Conservation (phyloP, 2,797 vertebrate genomes). For the Numenius phaeopus region DNA sequence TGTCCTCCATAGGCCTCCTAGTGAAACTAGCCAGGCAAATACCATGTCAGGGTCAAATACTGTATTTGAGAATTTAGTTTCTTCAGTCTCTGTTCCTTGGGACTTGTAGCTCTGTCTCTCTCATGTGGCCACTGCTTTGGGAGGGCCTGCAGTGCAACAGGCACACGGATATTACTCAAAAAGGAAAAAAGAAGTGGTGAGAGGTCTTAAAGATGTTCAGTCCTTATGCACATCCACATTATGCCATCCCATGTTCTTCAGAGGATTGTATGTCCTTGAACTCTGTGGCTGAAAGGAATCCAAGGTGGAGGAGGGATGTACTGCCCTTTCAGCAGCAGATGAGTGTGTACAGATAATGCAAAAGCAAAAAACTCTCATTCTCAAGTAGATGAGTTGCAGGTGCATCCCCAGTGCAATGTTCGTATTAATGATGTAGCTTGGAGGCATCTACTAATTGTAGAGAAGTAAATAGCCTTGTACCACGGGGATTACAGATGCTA, state of each 20-base stretch:
- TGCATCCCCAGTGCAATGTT: not conserved
- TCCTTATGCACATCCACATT: not conserved
- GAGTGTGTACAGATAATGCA: not conserved
- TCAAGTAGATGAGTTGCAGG: not conserved
- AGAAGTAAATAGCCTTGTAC: not conserved
- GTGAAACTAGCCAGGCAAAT: not conserved
- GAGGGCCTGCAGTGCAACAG: not conserved
- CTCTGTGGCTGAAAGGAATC: not conserved
- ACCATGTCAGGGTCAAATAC: not conserved
- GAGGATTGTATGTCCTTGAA: not conserved
- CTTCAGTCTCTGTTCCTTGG: not conserved
- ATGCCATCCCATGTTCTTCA: not conserved
- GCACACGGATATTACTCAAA: not conserved
- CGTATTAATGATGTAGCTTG: not conserved
- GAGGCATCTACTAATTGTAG: constrained; percentile 6
- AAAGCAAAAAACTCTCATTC: not conserved
- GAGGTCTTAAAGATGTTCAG: not conserved
- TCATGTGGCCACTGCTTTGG: not conserved
- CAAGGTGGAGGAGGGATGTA: not conserved
- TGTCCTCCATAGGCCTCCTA: not conserved
- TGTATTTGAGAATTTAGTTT: not conserved
- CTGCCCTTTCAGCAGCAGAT: not conserved
- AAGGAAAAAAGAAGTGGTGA: not conserved
- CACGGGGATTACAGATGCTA: not conserved
- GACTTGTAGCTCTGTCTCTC: not conserved